Conservation (phyloP, 1,140 invertebrate genomes). For the Drosophila sucinea region DNA sequence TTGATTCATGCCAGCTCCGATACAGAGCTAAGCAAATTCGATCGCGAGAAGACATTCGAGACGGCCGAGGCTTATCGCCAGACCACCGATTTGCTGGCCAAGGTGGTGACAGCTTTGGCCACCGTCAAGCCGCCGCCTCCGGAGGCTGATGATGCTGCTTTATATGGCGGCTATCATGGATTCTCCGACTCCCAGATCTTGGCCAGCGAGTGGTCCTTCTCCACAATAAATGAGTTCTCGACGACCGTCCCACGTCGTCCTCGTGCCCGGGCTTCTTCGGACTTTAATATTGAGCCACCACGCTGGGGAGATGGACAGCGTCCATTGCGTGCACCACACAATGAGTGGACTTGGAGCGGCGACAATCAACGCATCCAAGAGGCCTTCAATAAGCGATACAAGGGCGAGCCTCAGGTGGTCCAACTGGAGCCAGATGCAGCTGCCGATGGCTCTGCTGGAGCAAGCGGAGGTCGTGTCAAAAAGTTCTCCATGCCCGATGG, state of each 20-base stretch:
- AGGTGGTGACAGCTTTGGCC: constrained; percentile 89
- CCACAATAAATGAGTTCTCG: constrained; percentile 82
- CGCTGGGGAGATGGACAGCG: constrained; percentile 42
- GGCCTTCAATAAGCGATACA: constrained; percentile 73
- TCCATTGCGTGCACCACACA: constrained; percentile 47
- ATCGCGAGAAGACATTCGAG: constrained; percentile 89
- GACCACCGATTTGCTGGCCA: constrained; percentile 88
- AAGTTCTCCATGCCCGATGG: constrained; percentile 82
- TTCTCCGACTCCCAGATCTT: constrained; percentile 88
- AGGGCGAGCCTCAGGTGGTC: constrained; percentile 49
- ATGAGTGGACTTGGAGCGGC: constrained; percentile 83
- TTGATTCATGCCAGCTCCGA: constrained; percentile 86
- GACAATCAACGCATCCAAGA: constrained; percentile 82
- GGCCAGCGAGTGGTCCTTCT: constrained; percentile 86
- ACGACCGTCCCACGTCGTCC: constrained; percentile 83
- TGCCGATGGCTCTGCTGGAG: constrained; percentile 27
- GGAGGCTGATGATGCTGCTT: constrained; percentile 72
- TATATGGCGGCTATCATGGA: constrained; percentile 85
- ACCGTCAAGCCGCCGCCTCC: constrained; percentile 85
- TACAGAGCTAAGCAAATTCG: constrained; percentile 89
- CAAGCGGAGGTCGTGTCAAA: constrained; percentile 57
- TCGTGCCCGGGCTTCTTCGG: constrained; percentile 84
- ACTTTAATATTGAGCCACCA: constrained; percentile 69
- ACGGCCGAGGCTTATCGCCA: constrained; percentile 86
- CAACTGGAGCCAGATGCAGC: constrained; percentile 60